Evolutionary conservation across 1,140 invertebrate genomes (phyloP), one percentile per base, ranked within the genome.

Genomic region (Colletes latitarsis): DNA sequence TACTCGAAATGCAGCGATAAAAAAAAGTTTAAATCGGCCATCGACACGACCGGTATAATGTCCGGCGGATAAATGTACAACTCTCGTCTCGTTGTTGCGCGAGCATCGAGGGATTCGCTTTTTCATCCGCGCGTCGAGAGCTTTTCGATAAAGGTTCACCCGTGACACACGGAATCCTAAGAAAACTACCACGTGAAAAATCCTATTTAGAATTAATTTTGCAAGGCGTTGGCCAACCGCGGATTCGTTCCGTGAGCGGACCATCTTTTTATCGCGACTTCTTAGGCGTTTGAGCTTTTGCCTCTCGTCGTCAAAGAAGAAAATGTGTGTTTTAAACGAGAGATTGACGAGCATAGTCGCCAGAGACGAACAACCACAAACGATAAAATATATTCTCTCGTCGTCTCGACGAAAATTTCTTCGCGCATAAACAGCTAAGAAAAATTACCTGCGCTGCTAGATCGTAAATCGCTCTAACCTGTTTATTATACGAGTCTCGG

Each of bases 41-140:
- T 64, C 62, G 62, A 64, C 39, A 21, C 62, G 62, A 64, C 39
- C 62, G n/a, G n/a, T n/a, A n/a, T n/a, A n/a, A n/a, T n/a, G n/a
- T n/a, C n/a, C n/a, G n/a, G n/a, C n/a, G 72, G 53, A 46, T 3
- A 75, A 66, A 66, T 43, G 46, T 30, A 39, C 62, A 19, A 53
- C 30, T n/a, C n/a, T n/a, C 21, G 30, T 30, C 64, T 75, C 60
- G 15, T 55, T 55, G 46, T 43, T 49, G 62, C 58, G 21, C 30
- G 30, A 30, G 30, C 30, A 30, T 30, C 30, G 30, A 30, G 30
- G 30, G 30, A 30, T 30, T 30, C 62, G 14, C 30, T 64, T 43
- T 74, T 74, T 74, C 60, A 6, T 64, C 39, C 46, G 17, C 0
- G 1, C 3, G 17, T 19, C 58, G 17, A 64, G 46, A 6, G 17